phyloP scores from a whole-genome alignment of 2,797 vertebrate species.

The Gephyroberyx darwinii region DNA sequence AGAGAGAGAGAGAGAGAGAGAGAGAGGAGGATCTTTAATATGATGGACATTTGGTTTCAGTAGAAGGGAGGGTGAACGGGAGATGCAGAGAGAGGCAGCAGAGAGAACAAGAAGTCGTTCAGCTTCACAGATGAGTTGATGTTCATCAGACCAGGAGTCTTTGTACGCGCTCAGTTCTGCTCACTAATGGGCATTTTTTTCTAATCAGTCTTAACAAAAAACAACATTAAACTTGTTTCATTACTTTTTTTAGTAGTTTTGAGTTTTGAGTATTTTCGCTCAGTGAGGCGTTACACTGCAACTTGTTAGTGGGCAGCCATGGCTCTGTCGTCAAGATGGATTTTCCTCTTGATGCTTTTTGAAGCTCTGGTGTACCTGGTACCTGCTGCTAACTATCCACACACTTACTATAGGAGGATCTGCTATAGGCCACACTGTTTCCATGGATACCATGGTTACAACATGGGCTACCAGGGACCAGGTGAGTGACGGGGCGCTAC shows the following conservation, averaged over 20 bases:
- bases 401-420: slow-evolving; percentile 82
- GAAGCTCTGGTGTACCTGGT: slow-evolving; percentile 65
- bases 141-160: slow-evolving; percentile 45
- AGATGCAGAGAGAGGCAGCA: slow-evolving; percentile 45
- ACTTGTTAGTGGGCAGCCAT: slow-evolving; percentile 41
- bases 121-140: slow-evolving; percentile 21
- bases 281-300: neutral
- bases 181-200: neutral
- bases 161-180: neutral
- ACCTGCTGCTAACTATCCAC: slow-evolving; percentile 70
- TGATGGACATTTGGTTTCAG: slow-evolving; percentile 55
- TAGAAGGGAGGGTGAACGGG: slow-evolving; percentile 68
- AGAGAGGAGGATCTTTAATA: slow-evolving; percentile 67
- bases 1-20: slow-evolving; percentile 19
- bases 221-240: neutral
- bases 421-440: slow-evolving; percentile 86
- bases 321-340: slow-evolving; percentile 42
- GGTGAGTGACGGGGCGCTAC: slow-evolving; percentile 75
- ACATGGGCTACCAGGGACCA: slow-evolving; percentile 68
- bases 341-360: slow-evolving; percentile 57
- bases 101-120: slow-evolving; percentile 45
- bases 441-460: slow-evolving; percentile 77
- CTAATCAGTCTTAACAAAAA: neutral
- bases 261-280: neutral
- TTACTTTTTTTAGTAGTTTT: neutral